These are phyloP conservation scores for Anabas testudineus DNA, from an alignment of 2,797 vertebrate species.

Conservation along the genomic window DNA sequence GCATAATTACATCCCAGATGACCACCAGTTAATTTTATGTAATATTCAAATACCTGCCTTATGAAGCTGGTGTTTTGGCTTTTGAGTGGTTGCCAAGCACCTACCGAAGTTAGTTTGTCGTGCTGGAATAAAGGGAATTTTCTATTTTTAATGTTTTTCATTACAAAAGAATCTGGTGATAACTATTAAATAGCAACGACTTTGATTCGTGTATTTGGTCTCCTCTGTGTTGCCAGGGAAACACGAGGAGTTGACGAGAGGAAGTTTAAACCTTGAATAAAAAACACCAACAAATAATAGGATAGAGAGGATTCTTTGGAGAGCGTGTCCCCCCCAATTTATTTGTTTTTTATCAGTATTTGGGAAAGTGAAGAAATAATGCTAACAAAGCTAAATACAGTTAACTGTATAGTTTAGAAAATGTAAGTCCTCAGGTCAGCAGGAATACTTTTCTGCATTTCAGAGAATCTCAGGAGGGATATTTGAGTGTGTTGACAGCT, in stretches of 20 bases:
- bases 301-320: not conserved
- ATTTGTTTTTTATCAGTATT: constrained; percentile 4
- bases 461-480: constrained; percentile 1
- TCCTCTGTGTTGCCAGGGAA: constrained; percentile 26
- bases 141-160: constrained; percentile 8
- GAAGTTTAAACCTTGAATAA: constrained; percentile 30
- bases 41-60: constrained; percentile 15
- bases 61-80: not conserved
- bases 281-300: constrained; percentile 4
- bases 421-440: not conserved
- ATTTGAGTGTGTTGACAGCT: not conserved
- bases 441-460: not conserved
- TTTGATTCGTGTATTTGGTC: constrained; percentile 30
- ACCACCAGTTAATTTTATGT: constrained; percentile 1
- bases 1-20: constrained; percentile 23
- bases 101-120: not conserved
- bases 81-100: not conserved
- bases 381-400: not conserved
- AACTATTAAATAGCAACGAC: constrained; percentile 17
- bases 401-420: not conserved
- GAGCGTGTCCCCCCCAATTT: not conserved
- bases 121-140: not conserved
- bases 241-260: constrained; percentile 11
- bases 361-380: not conserved
- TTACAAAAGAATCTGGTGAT: constrained; percentile 5